Conservation (phyloP, 2,797 vertebrate genomes). For the Eleutherodactylus coqui region DNA sequence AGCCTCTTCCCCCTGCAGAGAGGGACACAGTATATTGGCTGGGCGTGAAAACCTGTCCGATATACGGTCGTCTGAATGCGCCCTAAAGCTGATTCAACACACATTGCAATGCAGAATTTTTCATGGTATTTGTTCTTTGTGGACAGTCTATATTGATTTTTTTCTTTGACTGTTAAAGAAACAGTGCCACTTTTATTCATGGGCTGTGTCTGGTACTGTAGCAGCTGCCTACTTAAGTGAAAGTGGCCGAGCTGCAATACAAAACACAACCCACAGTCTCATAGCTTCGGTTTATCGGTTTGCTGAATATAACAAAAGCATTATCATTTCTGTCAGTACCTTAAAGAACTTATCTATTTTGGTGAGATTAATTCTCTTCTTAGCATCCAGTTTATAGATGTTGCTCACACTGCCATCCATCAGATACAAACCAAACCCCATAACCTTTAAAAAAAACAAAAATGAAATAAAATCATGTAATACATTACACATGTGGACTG, state of each 20-base stretch:
- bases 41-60: too few species aligned
- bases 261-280: background rate
- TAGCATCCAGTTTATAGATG: conserved; percentile 97
- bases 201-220: too few species aligned
- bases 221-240: background rate
- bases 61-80: too few species aligned
- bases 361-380: conserved; percentile 95
- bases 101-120: too few species aligned
- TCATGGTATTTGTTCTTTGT: too few species aligned
- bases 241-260: background rate
- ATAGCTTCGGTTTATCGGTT: background rate
- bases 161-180: background rate
- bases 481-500: background rate
- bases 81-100: too few species aligned
- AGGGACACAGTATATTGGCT: too few species aligned
- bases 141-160: too few species aligned
- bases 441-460: conserved; percentile 82
- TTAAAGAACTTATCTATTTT: conserved; percentile 99
- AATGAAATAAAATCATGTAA: background rate
- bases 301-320: background rate
- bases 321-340: conserved; percentile 67
- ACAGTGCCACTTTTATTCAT: background rate
- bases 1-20: too few species aligned
- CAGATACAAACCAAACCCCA: conserved; percentile 97
- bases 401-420: conserved; percentile 97